Base-by-base conservation (phyloP, 2,113 vertebrate genomes). In the Lampris megalopsis region DNA sequence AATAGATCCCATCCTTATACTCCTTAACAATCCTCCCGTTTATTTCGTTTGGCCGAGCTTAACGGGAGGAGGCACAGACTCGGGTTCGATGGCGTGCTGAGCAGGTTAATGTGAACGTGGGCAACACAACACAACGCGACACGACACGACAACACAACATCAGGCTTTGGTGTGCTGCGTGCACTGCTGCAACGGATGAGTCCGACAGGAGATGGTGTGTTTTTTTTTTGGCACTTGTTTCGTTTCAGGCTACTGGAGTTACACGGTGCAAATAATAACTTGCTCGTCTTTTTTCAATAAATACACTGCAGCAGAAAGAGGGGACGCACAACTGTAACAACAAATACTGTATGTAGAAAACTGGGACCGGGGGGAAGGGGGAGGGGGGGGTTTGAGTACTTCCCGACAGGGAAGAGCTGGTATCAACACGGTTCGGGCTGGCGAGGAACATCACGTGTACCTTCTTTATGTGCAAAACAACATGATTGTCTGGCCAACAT, bases 391-490 rank as follows among this genome's bases (percentile, higher is more conserved):
- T 57, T 56, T 63, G 52, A 70, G 57, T 63, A 68, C 6, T 62
- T 68, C 66, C 68, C 40, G 56, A 75, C 71, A n/a, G 9, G 13
- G 47, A 9, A 63, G 41, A 48, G 58, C 24, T 4, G 41, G 24
- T 13, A 59, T 73, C 60, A 77, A 83, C 1, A 72, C 57, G 65
- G 42, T 50, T 36, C 73, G 13, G 62, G 48, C 48, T 13, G 9
- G 67, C 40, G 42, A 54, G 73, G 64, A 68, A 57, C 7, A 24
- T 60, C 49, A 37, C 13, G 43, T 38, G 69, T 70, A 79, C 71
- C 63, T 69, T 2, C 74, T 69, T 71, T 38, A 73, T 88, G 88
- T 90, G 89, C 82, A 90, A 89, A 88, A 87, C 50, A 78, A 81
- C 42, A 52, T 56, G 83, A 90, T 89, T 86, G 82, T 87, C 75